Evolutionary conservation across 2,888 invertebrate species (phyloP).

Genomic region (Diarsia dahlii): DNA sequence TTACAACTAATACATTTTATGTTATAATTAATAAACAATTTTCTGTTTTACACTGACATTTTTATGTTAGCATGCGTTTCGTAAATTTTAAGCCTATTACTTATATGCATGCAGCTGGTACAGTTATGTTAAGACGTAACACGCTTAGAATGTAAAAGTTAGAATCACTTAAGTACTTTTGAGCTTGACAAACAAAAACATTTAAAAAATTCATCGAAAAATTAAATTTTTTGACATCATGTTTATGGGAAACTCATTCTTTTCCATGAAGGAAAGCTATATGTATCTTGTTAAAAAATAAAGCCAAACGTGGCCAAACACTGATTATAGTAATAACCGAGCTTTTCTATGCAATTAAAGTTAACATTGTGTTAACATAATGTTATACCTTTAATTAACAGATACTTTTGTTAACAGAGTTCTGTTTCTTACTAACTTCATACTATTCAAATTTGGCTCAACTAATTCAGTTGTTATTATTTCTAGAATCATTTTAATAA

Average conservation of each 20-base stretch:
- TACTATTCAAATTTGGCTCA: not conserved
- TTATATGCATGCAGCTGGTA: not conserved
- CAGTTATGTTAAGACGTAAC: slow-evolving; percentile 31
- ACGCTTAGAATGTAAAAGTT: slow-evolving; percentile 8
- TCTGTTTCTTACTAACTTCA: not conserved
- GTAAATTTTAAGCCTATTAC: slow-evolving; percentile 50
- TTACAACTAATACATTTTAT: slow-evolving; percentile 51
- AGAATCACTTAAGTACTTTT: slow-evolving; percentile 13
- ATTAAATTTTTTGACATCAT: not conserved
- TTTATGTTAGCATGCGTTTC: slow-evolving; percentile 54
- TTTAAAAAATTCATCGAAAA: not conserved
- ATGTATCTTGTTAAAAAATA: not conserved
- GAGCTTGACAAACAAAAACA: not conserved
- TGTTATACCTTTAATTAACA: no score
- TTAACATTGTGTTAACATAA: not conserved
- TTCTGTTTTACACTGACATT: slow-evolving; percentile 55
- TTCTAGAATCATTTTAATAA: not conserved
- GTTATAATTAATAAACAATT: slow-evolving; percentile 58
- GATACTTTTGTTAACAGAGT: not conserved
- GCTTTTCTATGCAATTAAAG: not conserved
- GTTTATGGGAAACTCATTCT: no score
- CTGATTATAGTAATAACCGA: not conserved
- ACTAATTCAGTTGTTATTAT: not conserved
- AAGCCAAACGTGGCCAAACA: not conserved
- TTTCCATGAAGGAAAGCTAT: not conserved